phyloP scores from a whole-genome alignment of 2,113 vertebrate genomes.

The Sclerurus mexicanus region DNA sequence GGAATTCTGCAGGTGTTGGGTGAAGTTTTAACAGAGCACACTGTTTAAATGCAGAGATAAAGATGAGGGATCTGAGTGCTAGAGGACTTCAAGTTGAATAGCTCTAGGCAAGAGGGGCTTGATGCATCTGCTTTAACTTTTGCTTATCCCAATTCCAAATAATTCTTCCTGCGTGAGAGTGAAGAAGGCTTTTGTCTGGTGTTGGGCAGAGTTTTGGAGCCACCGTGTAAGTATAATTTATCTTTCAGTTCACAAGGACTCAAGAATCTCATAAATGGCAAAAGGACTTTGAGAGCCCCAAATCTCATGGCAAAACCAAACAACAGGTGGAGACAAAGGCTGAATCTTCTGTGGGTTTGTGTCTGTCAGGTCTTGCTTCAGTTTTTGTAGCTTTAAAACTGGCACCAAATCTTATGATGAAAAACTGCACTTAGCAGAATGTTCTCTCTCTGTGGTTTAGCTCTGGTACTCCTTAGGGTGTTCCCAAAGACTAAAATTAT shows the following conservation, averaged over 20 bases:
- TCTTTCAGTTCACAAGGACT: background rate
- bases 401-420: background rate
- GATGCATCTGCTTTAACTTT: background rate
- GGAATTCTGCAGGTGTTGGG: background rate
- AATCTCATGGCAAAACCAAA: background rate
- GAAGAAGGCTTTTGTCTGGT: background rate
- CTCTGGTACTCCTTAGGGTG: background rate
- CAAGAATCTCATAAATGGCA: background rate
- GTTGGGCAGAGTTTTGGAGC: background rate
- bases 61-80: background rate
- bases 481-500: background rate
- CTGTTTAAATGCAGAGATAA: background rate
- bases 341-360: background rate
- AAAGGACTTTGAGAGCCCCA: background rate
- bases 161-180: background rate
- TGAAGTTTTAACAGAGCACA: background rate
- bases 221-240: accelerated
- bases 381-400: background rate
- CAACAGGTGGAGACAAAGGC: background rate
- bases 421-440: background rate
- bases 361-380: background rate
- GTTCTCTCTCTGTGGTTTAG: background rate
- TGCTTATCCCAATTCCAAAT: background rate
- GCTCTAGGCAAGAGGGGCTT: background rate
- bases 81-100: background rate